Evolutionary conservation across 1,140 invertebrate genomes (phyloP), one percentile per base, ranked within the genome.

Genomic region (Drosophila prosaltans): DNA sequence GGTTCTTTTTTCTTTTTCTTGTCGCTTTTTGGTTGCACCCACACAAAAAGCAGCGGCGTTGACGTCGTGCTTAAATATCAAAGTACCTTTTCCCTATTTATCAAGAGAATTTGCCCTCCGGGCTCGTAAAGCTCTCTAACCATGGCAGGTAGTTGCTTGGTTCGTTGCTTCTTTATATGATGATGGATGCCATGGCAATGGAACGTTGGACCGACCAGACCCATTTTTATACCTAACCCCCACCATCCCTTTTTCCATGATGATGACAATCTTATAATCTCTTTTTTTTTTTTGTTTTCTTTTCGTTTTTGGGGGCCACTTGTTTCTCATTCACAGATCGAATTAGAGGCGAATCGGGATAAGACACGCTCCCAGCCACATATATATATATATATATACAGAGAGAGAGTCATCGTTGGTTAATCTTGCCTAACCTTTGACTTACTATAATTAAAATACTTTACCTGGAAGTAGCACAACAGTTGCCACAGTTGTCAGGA

Each of bases 31-130:
- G 26, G n/a, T 9, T 9, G n/a, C 54, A 73, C 28, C 55, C 63
- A 76, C 30, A 77, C 39, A 71, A 73, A 74, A 77, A 57, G 21
- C 63, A 59, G 45, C 72, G 69, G 45, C 72, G 69, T 69, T 88
- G 82, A 82, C 82, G 80, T 82, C 83, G 80, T 82, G 75, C 79
- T 88, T 86, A 82, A 86, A 86, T 86, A 86, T 82, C 75, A 88
- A 86, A 86, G 83, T 86, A 81, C 78, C 70, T 78, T 78, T 36
- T 76, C 32, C 73, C 76, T 78, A 78, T 78, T 78, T 73, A 78
- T 78, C 72, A 78, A 9, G 48, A 26, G 32, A 2, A 30, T 4
- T 11, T 28, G 16, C 16, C 45, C 11, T 11, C 45, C 6, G 21
- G 48, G 43, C 2, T 24, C 26, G 39, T 24, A 30, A 1, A 36